These are phyloP conservation scores for Nudaria mundana DNA, from an alignment of 2,888 invertebrate species.

Conservation along the genomic window DNA sequence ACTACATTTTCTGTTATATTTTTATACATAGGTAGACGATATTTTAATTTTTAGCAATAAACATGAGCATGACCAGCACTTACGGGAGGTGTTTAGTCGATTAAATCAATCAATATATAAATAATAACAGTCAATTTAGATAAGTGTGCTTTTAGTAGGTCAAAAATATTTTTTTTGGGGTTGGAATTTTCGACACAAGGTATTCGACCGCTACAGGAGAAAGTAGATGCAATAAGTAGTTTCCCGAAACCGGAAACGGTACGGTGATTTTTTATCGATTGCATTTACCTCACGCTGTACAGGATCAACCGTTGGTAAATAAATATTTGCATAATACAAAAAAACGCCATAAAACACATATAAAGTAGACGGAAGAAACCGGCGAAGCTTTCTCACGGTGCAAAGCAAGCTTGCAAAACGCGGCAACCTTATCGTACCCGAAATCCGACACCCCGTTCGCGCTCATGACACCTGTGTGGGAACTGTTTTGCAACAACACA, in stretches of 20 bases:
- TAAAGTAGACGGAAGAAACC: background rate
- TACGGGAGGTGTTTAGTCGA: conserved; percentile 1
- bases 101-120: conserved; percentile 1
- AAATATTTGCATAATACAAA: conserved; percentile 3
- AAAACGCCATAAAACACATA: conserved; percentile 5
- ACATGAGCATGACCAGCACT: conserved; percentile 1
- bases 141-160: conserved; percentile 5
- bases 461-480: conserved; percentile 6
- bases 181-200: conserved; percentile 4
- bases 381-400: conserved; percentile 7
- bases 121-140: conserved; percentile 4
- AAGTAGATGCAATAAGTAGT: background rate
- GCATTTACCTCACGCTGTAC: background rate
- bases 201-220: conserved; percentile 7
- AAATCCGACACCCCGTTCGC: conserved; percentile 1
- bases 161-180: conserved; percentile 4
- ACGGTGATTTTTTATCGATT: background rate
- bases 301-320: conserved; percentile 1
- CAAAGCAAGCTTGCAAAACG: too few relatives aligned
- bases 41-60: background rate
- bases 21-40: too few relatives aligned
- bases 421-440: conserved; percentile 3
- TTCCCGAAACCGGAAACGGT: conserved; percentile 1
- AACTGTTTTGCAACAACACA: background rate
- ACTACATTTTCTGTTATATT: too few relatives aligned